A percentile compares a stretch with the other conserved stretches of the same genome.
Conservation (phyloP, 2,888 invertebrate species). For the Eupithecia pulchellata region DNA sequence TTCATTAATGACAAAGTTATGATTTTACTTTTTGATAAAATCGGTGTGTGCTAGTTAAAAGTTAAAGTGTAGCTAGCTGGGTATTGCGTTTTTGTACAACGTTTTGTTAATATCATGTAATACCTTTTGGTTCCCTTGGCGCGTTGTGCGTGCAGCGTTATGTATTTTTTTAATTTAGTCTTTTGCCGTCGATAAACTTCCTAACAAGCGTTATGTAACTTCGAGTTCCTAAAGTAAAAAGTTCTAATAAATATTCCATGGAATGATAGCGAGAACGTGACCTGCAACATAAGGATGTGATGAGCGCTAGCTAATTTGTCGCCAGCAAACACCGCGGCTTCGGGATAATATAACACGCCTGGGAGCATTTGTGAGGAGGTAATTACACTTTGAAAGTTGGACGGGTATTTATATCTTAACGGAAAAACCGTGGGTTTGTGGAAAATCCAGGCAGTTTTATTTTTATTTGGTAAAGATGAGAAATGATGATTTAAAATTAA, state of each 20-base stretch:
- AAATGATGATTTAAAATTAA: background rate
- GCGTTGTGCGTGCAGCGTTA: too few species aligned
- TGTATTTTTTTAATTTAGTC: background rate
- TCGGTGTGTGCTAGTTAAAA: too few species aligned
- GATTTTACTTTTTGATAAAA: too few species aligned
- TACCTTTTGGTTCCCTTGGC: too few species aligned
- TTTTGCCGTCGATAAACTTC: background rate
- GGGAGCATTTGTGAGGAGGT: constrained; percentile 34
- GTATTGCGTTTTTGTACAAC: too few species aligned
- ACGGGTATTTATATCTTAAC: constrained; percentile 19
- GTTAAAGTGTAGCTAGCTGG: too few species aligned
- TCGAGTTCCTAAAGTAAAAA: constrained; percentile 51
- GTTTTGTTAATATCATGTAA: too few species aligned
- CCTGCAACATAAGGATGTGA: constrained; percentile 61
- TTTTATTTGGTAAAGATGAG: background rate
- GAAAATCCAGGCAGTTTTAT: background rate
- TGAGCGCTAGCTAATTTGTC: constrained; percentile 66
- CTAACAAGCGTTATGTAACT: constrained; percentile 29
- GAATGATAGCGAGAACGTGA: constrained; percentile 67
- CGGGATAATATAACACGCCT: constrained; percentile 46
- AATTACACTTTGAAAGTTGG: constrained; percentile 37
- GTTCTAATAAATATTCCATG: constrained; percentile 61
- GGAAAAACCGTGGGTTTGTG: background rate
- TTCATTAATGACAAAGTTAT: too few species aligned
- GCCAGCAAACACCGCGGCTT: constrained; percentile 52